A percentile compares a stretch with the other conserved stretches of the same genome.
Conservation (phyloP, 2,797 vertebrate species). For the Gymnodraco acuticeps region DNA sequence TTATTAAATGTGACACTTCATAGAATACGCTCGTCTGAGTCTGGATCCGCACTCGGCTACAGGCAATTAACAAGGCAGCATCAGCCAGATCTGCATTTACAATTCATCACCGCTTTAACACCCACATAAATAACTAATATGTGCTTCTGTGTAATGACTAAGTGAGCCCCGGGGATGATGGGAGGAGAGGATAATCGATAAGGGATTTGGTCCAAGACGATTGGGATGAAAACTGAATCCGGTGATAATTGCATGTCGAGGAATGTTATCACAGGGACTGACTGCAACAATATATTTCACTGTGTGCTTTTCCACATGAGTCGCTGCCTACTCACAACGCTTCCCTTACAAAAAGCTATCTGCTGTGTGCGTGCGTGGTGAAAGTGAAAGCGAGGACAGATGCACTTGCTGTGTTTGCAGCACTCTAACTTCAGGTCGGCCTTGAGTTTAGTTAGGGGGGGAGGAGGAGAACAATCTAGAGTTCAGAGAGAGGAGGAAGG, state of each 20-base stretch:
- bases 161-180: conserved; percentile 44
- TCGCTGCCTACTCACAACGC: conserved; percentile 73
- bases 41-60: conserved; percentile 46
- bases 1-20: conserved; percentile 71
- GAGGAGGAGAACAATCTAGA: not conserved
- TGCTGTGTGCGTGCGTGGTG: conserved; percentile 48
- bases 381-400: conserved; percentile 69
- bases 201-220: conserved; percentile 61
- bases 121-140: conserved; percentile 79
- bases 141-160: conserved; percentile 71
- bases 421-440: conserved; percentile 58
- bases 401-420: conserved; percentile 63
- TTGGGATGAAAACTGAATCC: conserved; percentile 48
- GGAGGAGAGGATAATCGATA: conserved; percentile 55
- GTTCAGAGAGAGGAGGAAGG: conserved; percentile 23
- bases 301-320: conserved; percentile 59
- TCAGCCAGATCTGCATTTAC: conserved; percentile 66
- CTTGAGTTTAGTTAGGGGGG: conserved; percentile 34
- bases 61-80: conserved; percentile 55
- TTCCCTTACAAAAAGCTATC: conserved; percentile 72
- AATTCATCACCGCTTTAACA: conserved; percentile 67
- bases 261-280: conserved; percentile 14
- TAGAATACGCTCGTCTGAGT: conserved; percentile 59
- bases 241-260: conserved; percentile 35
- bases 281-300: conserved; percentile 59